Base-by-base conservation (phyloP, 1,140 invertebrate genomes). In the Drosophila neocordata region DNA sequence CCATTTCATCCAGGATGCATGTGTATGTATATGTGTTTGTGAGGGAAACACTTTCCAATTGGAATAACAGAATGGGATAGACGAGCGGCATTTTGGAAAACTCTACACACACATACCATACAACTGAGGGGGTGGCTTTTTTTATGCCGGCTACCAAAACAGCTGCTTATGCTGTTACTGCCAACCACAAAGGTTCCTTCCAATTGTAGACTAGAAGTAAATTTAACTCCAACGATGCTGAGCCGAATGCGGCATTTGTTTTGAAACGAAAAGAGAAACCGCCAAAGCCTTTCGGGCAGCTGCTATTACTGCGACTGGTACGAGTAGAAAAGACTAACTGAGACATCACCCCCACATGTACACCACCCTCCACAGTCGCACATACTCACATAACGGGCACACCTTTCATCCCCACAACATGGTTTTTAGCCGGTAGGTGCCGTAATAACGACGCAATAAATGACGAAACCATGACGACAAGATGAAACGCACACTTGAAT, bases 361-460 rank as follows among this genome's bases (percentile, higher is more conserved):
- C 1, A 22, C 13, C 52, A n/a, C 18, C 4, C 22, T 37, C 24
- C 24, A 7, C 37, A 41, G n/a, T n/a, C 27, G 27, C 12, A 1
- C 15, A 6, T 9, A 8, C 24, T 27, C 27, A 31, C 27, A 31
- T 6, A 31, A 31, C 6, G 2, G 12, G n/a, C 13, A 8, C 31
- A 8, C 41, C n/a, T 38, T 35, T 15, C 52, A 44, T 24, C 12
- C 31, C 13, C 18, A 12, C 51, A 34, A 57, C 22, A 58, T 24
- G 22, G 18, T 55, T 56, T 52, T 65, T 51, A 24, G 56, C 41
- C 69, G 65, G 65, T 81, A 80, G 81, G 81, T 84, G 79, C 81
- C 73, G 63, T 73, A 78, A 85, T 89, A 85, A 85, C 84, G 77
- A 89, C 84, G 85, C 84, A 78, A 88, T 88, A 88, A 88, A 88